Base-by-base conservation (phyloP, 2,888 invertebrate genomes). In the Archips xylosteana region DNA sequence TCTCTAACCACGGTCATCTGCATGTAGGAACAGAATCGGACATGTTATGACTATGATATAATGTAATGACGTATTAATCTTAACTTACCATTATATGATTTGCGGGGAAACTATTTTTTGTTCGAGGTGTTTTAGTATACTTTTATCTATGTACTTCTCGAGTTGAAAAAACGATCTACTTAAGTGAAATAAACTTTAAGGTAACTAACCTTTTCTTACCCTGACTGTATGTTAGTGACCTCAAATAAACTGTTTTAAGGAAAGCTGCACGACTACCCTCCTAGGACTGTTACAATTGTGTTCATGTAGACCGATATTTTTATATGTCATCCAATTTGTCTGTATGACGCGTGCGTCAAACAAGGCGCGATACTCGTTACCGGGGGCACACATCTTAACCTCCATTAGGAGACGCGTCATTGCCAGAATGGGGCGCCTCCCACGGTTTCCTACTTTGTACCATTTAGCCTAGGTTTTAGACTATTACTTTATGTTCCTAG, bases 311-410 rank as follows among this genome's bases (percentile, higher is more conserved):
- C 32, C 32, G 12, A 57, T 57, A 32, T 57, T 57, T 54, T 32
- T 23, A 62, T 81, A 83, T 81, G 77, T 84, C 87, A 82, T 88
- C 87, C 88, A 89, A 89, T 91, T 89, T 87, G 85, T 79, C 77
- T 80, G 81, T 82, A 81, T 83, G 82, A 80, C 81, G 88, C 85
- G 88, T 85, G 87, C 88, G 88, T 88, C 87, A 83, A 86, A 88
- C 87, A 85, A 85, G 85, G 85, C 88, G 89, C 85, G 86, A 83
- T 81, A 80, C 87, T 91, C 85, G 89, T 92, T 89, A 88, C 81
- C 75, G 85, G 86, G 91, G 92, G 84, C 91, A 90, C 86, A 88
- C 87, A 90, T 92, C 91, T 94, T 94, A 90, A 94, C 94, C 93
- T 89, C 93, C 81, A 93, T 94, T 93, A 90, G 86, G 85, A 5